Base-by-base conservation (phyloP, 1,140 invertebrate species). In the Lamellibrachia luymesi region DNA sequence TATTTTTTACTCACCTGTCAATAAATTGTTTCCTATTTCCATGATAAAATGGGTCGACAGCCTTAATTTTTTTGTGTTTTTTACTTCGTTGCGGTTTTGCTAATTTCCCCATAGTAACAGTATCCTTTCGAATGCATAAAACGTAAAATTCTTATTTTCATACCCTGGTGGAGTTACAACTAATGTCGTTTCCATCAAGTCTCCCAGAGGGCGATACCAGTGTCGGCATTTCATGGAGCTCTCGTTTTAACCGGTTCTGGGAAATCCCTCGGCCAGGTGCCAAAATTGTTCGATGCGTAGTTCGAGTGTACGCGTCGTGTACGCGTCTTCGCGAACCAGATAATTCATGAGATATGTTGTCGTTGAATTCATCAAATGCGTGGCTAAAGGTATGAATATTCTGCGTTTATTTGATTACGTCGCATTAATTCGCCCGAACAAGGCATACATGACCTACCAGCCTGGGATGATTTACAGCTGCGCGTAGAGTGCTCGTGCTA, bases 11-110 rank as follows among this genome's bases (percentile, higher is more conserved):
- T 80, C 13, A 80, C 64, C 64, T 80, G 64, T 80, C 64, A 80
- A 80, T 80, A 10, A 80, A 80, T 80, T 80, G 5, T 80, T 80
- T 80, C 64, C 94, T 93, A 52, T 94, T 93, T 91, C 94, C 95
- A 90, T 92, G 51, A 92, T 95, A 95, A 92, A 94, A 95, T 64
- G 94, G 93, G 80, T 95, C 95, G 49, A 95, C 91, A 27, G 94
- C 92, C 92, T 95, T 95, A 52, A 95, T 80, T 93, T 95, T 95
- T 92, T 95, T 95, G 64, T 95, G 94, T 92, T 95, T 95, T 64
- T 94, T 95, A 94, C 94, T 95, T 91, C 94, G 95, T 51, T 95
- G 95, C 92, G 94, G 95, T 94, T 95, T 95, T 50, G 94, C 94
- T n/a, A 95, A 92, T 93, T 94, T 95, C n/a, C 94, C 94, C 94